Evolutionary conservation across 2,113 vertebrate genomes (phyloP).

Genomic region (Tamias sibiricus): DNA sequence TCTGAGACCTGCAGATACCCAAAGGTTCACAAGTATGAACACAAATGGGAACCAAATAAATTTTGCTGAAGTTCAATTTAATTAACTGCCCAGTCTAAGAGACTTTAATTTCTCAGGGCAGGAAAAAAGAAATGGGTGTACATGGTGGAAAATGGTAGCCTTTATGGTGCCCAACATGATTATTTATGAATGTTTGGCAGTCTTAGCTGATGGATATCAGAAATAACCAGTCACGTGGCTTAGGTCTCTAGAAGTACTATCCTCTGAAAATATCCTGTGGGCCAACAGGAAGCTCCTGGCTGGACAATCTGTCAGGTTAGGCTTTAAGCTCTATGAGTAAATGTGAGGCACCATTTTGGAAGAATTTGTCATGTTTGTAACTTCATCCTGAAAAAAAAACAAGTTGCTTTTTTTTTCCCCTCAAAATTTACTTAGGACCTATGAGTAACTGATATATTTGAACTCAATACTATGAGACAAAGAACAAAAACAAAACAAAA

Average conservation of each 20-base stretch:
- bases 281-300: neutral
- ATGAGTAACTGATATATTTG: neutral
- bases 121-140: neutral
- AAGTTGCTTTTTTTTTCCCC: neutral
- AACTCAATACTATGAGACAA: neutral
- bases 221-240: neutral
- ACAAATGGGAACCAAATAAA: neutral
- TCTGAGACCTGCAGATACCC: neutral
- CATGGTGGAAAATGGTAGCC: neutral
- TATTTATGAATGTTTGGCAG: neutral
- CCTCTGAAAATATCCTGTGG: neutral
- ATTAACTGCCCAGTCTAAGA: neutral
- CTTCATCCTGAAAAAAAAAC: neutral
- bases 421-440: neutral
- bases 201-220: neutral
- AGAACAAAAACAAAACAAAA: too few relatives aligned
- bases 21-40: neutral
- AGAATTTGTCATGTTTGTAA: neutral
- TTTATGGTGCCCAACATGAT: rapidly evolving
- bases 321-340: neutral
- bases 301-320: neutral
- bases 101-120: neutral
- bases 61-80: neutral
- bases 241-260: neutral
- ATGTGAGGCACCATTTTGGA: neutral